Conservation (phyloP, 2,888 invertebrate genomes). For the Coremacera marginata region DNA sequence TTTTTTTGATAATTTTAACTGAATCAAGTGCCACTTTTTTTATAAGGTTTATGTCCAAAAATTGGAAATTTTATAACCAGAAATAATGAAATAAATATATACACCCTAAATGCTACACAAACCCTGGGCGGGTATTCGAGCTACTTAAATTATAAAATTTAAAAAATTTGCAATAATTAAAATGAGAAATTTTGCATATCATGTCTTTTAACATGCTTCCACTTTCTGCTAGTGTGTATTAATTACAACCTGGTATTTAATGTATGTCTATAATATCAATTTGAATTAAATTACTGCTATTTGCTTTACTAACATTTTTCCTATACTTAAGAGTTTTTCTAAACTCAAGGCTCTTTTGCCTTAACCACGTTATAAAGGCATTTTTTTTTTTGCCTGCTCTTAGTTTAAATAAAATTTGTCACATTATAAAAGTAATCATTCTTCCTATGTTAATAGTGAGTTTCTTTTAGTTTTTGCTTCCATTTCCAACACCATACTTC, state of each 20-base stretch:
- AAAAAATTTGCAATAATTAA: background rate
- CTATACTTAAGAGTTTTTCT: background rate
- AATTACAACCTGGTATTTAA: background rate
- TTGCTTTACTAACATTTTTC: background rate
- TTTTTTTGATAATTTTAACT: too few relatives aligned
- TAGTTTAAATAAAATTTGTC: background rate
- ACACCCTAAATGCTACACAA: too few relatives aligned
- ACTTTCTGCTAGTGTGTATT: background rate
- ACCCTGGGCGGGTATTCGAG: too few relatives aligned
- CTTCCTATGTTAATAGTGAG: background rate
- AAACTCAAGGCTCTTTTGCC: background rate
- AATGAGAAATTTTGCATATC: too few relatives aligned
- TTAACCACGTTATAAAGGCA: background rate
- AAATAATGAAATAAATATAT: too few relatives aligned
- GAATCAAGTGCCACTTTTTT: too few relatives aligned
- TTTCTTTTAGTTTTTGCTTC: background rate
- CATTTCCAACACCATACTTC: background rate
- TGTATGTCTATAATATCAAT: background rate
- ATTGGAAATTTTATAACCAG: too few relatives aligned
- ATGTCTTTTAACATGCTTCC: too few relatives aligned
- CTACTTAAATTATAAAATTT: background rate
- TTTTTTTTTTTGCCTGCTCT: background rate
- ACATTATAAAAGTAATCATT: background rate
- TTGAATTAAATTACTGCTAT: background rate
- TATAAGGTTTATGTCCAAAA: too few relatives aligned